Base-by-base conservation (phyloP, 2,888 invertebrate genomes). In the Epinotia demarniana region DNA sequence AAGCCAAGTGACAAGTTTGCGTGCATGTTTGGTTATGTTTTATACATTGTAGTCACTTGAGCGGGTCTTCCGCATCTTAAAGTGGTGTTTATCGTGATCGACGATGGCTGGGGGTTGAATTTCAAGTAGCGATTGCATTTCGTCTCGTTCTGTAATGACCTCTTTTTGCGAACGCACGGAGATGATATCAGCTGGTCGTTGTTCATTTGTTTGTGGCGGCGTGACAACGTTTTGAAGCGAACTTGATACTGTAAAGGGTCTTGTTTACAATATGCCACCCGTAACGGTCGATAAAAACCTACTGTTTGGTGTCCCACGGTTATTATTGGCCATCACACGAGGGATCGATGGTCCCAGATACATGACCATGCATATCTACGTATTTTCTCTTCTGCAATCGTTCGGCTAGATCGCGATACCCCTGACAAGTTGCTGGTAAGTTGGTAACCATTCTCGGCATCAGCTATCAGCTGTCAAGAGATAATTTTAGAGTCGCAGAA, bases 391-490 rank as follows among this genome's bases (percentile, higher is more conserved):
- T 79, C 72, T 64, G 82, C 68, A 78, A 82, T 80, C 77, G 55
- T 64, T 77, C 62, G 81, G 79, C 82, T 80, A 80, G 84, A 86
- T 88, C 83, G 84, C 84, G 82, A 78, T 80, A 78, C 77, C 70
- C 78, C 80, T 81, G 85, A 85, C 85, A 86, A 85, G 87, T 88
- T 83, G 86, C 83, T 84, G 81, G 83, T 80, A 84, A 84, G 86
- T 83, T 84, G 81, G 83, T 80, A 84, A 84, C 84, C 80, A 87
- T 87, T 82, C 84, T 77, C 80, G 82, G 81, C 81, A 87, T 88
- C 85, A 79, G 81, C 86, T 87, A 88, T 89, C 88, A 84, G 82
- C 77, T 85, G 84, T 85, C 85, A 85, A 78, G 83, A 77, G 86
- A 87, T 87, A 87, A 87, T 86, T 90, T 87, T 85, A 87, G 84